Conservation (phyloP, 2,113 vertebrate species). For the Mustelus asterias region DNA sequence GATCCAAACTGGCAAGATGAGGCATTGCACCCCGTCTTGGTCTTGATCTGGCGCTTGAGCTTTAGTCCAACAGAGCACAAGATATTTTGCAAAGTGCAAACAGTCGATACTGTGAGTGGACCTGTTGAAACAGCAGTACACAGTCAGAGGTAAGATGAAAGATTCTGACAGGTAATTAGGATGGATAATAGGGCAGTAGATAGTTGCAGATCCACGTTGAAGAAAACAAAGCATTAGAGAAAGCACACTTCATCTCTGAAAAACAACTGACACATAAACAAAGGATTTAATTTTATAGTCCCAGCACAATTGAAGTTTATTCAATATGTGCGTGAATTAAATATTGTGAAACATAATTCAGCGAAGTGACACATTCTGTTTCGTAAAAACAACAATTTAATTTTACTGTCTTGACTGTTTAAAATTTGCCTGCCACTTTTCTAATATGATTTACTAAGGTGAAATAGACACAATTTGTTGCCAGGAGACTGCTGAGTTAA, state of each 20-base stretch:
- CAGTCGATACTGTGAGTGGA: neutral
- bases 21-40: too few relatives aligned
- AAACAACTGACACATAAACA: neutral
- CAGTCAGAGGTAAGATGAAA: neutral
- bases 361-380: neutral
- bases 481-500: neutral
- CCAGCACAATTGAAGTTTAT: neutral
- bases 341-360: slow-evolving; percentile 1
- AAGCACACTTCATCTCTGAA: neutral
- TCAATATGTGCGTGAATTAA: neutral
- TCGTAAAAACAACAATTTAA: neutral
- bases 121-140: neutral
- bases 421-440: neutral
- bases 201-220: neutral
- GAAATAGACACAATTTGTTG: neutral
- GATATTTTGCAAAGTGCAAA: neutral
- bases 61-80: neutral
- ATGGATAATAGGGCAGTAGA: neutral
- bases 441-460: neutral
- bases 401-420: neutral
- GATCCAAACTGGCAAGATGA: too few relatives aligned
- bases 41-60: too few relatives aligned
- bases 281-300: neutral
- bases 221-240: neutral
- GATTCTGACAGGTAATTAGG: neutral